These are phyloP conservation scores for Dicyrtomina minuta DNA, from an alignment of 2,888 invertebrate species.

Conservation along the genomic window DNA sequence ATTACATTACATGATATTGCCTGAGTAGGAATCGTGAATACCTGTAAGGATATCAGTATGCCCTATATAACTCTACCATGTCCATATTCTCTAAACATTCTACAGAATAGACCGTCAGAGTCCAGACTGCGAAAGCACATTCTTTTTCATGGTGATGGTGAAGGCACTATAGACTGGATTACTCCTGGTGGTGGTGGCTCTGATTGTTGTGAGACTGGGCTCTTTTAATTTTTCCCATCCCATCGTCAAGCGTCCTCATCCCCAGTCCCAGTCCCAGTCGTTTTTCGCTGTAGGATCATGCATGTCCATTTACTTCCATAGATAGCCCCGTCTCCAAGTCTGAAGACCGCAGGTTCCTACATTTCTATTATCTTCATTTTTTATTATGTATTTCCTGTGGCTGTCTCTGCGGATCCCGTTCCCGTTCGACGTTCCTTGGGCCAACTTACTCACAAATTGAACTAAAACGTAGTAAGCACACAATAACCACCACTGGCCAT, in stretches of 20 bases:
- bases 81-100: not conserved
- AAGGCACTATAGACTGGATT: not conserved
- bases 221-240: constrained; percentile 16
- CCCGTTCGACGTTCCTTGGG: no score
- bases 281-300: not conserved
- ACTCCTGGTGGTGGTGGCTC: not conserved
- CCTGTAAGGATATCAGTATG: not conserved
- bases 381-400: no score
- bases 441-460: no score
- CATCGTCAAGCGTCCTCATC: constrained; percentile 4
- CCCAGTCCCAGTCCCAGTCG: not conserved
- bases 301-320: no score
- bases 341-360: no score
- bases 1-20: not conserved
- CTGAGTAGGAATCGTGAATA: no score
- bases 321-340: not conserved
- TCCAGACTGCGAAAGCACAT: no score
- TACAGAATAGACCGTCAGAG: not conserved
- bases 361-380: no score
- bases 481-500: no score
- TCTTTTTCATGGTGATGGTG: no score
- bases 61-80: not conserved
- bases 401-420: no score
- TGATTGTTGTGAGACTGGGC: constrained; percentile 2
- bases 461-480: no score